These are phyloP conservation scores for Hartigia nigra DNA, from an alignment of 2,888 invertebrate genomes.

Conservation along the genomic window DNA sequence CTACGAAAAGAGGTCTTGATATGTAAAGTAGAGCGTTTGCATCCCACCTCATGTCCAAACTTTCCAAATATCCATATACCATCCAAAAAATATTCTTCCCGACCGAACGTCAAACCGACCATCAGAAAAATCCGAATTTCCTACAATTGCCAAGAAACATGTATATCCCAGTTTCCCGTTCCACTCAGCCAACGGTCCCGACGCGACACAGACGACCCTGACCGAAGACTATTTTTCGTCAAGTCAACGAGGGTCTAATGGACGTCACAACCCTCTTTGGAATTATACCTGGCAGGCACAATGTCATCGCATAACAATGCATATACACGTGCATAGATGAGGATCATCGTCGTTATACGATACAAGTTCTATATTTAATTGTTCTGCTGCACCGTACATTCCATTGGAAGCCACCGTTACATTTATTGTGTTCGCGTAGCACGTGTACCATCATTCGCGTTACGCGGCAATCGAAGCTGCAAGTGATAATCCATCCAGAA, in stretches of 20 bases:
- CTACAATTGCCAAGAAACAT: background rate
- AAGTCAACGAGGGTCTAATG: constrained; percentile 37
- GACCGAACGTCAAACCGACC: constrained; percentile 7
- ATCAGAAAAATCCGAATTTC: background rate
- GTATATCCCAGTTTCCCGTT: constrained; percentile 31
- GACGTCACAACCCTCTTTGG: constrained; percentile 34
- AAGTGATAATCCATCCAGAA: background rate
- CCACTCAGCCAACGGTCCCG: constrained; percentile 62
- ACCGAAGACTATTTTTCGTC: constrained; percentile 39
- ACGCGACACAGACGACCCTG: constrained; percentile 59
- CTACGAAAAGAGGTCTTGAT: constrained; percentile 15
- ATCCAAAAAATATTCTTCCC: background rate
- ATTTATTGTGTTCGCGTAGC: background rate
- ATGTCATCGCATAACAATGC: constrained; percentile 7
- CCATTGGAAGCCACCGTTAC: background rate
- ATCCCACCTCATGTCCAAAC: constrained; percentile 2
- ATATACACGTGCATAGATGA: constrained; percentile 31
- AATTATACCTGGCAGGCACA: constrained; percentile 12
- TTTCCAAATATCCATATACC: background rate
- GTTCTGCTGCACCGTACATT: constrained; percentile 42
- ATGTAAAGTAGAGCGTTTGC: constrained; percentile 18
- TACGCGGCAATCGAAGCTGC: background rate
- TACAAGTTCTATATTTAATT: background rate
- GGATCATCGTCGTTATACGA: constrained; percentile 45
- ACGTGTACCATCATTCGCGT: background rate